Evolutionary conservation across 1,140 invertebrate species (phyloP).

Genomic region (Brachionus manjavacas): DNA sequence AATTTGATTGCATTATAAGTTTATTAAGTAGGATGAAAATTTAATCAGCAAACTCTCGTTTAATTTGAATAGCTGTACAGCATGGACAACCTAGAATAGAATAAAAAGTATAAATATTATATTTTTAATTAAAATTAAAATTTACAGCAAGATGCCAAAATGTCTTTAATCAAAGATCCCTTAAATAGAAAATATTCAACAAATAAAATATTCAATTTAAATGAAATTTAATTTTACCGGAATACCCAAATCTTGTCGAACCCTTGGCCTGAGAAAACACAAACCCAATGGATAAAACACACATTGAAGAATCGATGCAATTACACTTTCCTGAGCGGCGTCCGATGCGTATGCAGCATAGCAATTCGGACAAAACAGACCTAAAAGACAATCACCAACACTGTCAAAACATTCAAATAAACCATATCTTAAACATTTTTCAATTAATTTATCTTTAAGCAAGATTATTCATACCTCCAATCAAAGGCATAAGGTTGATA

Average conservation of each 20-base stretch:
- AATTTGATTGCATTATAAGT: no score
- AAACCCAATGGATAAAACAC: constrained; percentile 25
- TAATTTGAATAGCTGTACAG: constrained; percentile 37
- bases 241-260: constrained; percentile 13
- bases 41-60: constrained; percentile 29
- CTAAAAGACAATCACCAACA: constrained; percentile 5
- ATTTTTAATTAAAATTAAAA: not conserved
- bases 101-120: not conserved
- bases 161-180: not conserved
- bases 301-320: not conserved
- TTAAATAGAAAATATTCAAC: not conserved
- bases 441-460: not conserved
- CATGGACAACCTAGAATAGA: constrained; percentile 29
- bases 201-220: not conserved
- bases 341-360: constrained; percentile 36
- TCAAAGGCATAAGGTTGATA: not conserved
- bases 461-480: not conserved
- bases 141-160: constrained; percentile 31
- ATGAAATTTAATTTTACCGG: not conserved
- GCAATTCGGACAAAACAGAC: not conserved
- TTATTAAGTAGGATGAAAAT: no score
- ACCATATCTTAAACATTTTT: not conserved
- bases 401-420: constrained; percentile 40
- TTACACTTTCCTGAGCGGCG: constrained; percentile 3
- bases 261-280: constrained; percentile 4